Evolutionary conservation across 53 echinoderm and acorn worm species (phyloP).

Genomic region (Temnopleurus reevesii): DNA sequence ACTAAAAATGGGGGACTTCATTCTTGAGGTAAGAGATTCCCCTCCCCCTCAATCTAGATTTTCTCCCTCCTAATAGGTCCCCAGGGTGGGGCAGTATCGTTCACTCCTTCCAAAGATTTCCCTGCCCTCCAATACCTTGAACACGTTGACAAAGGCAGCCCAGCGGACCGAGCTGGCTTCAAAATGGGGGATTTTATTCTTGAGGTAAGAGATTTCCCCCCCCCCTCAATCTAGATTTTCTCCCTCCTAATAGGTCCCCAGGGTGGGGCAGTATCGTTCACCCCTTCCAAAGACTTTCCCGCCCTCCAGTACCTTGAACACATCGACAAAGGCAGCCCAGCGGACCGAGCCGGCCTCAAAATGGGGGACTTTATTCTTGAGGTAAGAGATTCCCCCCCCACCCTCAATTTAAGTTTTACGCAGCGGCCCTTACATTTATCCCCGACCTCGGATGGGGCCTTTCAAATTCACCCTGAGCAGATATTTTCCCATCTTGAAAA

Average conservation of each 20-base stretch:
- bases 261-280: conserved; percentile 72
- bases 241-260: conserved; percentile 74
- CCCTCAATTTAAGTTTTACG: no score
- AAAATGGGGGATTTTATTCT: conserved; percentile 94
- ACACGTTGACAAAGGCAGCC: conserved; percentile 89
- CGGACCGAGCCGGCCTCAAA: conserved; percentile 86
- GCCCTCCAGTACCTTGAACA: conserved; percentile 96
- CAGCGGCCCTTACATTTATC: no score
- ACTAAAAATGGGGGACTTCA: conserved; percentile 91
- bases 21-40: conserved; percentile 81
- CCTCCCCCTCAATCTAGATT: not conserved
- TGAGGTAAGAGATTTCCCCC: conserved; percentile 69
- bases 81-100: conserved; percentile 70
- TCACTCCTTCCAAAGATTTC: conserved; percentile 86
- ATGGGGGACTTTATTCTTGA: conserved; percentile 97
- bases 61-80: conserved; percentile 66
- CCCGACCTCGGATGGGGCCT: no score
- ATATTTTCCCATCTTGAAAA: no score
- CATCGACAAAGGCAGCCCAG: conserved; percentile 90
- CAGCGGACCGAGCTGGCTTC: conserved; percentile 87
- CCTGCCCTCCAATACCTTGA: conserved; percentile 98
- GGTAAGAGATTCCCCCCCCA: conserved; percentile 52
- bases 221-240: no score
- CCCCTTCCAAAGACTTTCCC: conserved; percentile 87
- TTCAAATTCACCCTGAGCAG: no score